phyloP scores from a whole-genome alignment of 2,113 vertebrate species.

The Suncus etruscus region DNA sequence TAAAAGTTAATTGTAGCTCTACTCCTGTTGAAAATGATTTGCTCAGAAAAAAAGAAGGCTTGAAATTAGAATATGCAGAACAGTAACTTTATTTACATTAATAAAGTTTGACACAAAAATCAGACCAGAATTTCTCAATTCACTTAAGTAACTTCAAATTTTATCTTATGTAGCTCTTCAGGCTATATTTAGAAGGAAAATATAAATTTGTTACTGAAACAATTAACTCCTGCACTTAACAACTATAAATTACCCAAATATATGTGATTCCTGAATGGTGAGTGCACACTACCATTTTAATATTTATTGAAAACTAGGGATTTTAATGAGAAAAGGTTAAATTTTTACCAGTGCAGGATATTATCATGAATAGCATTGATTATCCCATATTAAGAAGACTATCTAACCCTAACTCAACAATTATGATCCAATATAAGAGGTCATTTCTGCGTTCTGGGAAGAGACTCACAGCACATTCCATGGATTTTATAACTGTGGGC shows the following conservation, averaged over 20 bases:
- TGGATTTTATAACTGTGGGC: not conserved
- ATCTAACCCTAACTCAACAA: no score
- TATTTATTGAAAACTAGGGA: no score
- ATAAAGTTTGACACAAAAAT: constrained; percentile 10
- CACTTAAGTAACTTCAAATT: constrained; percentile 46
- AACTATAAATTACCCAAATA: not conserved
- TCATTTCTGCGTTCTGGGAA: not conserved
- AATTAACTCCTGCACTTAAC: constrained; percentile 6
- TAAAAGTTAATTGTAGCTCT: constrained; percentile 16
- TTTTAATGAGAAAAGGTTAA: not conserved
- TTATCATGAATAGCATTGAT: not conserved
- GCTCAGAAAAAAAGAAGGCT: constrained; percentile 28
- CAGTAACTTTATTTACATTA: not conserved
- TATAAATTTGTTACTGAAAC: not conserved
- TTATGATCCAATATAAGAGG: not conserved
- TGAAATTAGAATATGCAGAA: constrained; percentile 43
- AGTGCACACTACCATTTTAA: not conserved
- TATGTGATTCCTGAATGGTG: not conserved
- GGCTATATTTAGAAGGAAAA: constrained; percentile 33
- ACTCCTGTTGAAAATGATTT: constrained; percentile 34
- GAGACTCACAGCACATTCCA: not conserved
- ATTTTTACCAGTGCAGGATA: not conserved
- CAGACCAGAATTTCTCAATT: constrained; percentile 8
- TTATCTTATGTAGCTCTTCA: not conserved
- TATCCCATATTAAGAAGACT: not conserved